Base-by-base conservation (phyloP, 2,888 invertebrate species). In the Sinodicranocentrus sp. region DNA sequence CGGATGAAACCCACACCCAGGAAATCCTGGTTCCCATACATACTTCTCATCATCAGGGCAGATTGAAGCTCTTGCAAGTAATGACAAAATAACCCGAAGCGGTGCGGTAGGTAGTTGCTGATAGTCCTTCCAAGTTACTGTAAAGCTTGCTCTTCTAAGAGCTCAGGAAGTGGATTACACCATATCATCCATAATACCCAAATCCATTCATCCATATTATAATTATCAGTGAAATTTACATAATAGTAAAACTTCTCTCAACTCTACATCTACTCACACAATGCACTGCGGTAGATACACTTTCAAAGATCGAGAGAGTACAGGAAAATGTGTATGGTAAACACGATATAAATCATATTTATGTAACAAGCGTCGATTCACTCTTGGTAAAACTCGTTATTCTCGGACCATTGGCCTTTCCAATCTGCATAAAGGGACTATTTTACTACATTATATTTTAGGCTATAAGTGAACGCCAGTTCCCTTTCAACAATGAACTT, bases 371-470 rank as follows among this genome's bases (percentile, higher is more conserved):
- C 33, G 10, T 33, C 33, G 10, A 33, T 33, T 33, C 33, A n/a
- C n/a, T n/a, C 48, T 48, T 48, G n/a, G 48, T 21, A 23, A 57
- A 57, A 57, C 57, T 57, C 25, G 57, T 57, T 57, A 57, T 57
- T 23, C 23, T 57, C 25, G 23, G 57, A 57, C 57, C 57, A 57
- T 57, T 57, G 57, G 57, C 57, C 57, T 52, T 52, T 52, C n/a
- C 6, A 15, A 17, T 25, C 21, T 19, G n/a, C 48, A 48, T 48
- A 48, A 48, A 10, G 3, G 5, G 5, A 33, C 33, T 48, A 3
- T 48, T 48, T 48, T 48, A n/a, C n/a, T 48, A 48, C 13, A n/a
- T 48, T 10, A n/a, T n/a, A 48, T 48, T 15, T 2, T 3, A 48
- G 48, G 10, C n/a, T n/a, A n/a, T n/a, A n/a, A n/a, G 48, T 48